phyloP scores from a whole-genome alignment of 1,140 invertebrate genomes.

The Euwallacea similis region DNA sequence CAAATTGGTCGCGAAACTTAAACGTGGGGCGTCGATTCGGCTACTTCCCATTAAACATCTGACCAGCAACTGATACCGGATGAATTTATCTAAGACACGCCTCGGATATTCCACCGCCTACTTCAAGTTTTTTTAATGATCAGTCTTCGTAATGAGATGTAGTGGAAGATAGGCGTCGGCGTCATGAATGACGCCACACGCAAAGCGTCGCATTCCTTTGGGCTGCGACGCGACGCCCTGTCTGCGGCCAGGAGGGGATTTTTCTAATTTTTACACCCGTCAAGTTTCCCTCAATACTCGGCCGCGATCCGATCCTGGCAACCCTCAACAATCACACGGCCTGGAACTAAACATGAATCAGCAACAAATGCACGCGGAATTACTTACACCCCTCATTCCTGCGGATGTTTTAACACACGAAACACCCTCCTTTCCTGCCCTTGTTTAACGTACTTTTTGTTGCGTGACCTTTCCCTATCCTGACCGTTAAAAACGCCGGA shows the following conservation, averaged over 20 bases:
- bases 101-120: too few relatives aligned
- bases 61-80: too few relatives aligned
- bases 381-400: conserved; percentile 12
- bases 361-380: too few relatives aligned
- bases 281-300: conserved; percentile 33
- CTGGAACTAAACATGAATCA: not conserved
- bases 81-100: too few relatives aligned
- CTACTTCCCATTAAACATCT: too few relatives aligned
- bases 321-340: conserved; percentile 32
- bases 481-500: conserved; percentile 27
- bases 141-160: too few relatives aligned
- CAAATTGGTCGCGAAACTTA: too few relatives aligned
- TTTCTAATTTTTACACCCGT: too few relatives aligned
- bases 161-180: conserved; percentile 28
- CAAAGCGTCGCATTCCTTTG: conserved; percentile 44
- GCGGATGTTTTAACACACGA: too few relatives aligned
- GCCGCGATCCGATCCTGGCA: too few relatives aligned
- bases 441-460: conserved; percentile 42
- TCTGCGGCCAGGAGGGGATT: conserved; percentile 28
- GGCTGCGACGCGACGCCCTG: conserved; percentile 40
- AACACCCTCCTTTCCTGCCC: conserved; percentile 31
- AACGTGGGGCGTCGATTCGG: too few relatives aligned
- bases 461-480: conserved; percentile 38
- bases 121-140: too few relatives aligned
- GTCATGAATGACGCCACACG: conserved; percentile 49